A percentile compares a stretch with the other conserved stretches of the same genome.
Conservation (phyloP, 2,888 invertebrate species). For the Nemapogon koenigi region DNA sequence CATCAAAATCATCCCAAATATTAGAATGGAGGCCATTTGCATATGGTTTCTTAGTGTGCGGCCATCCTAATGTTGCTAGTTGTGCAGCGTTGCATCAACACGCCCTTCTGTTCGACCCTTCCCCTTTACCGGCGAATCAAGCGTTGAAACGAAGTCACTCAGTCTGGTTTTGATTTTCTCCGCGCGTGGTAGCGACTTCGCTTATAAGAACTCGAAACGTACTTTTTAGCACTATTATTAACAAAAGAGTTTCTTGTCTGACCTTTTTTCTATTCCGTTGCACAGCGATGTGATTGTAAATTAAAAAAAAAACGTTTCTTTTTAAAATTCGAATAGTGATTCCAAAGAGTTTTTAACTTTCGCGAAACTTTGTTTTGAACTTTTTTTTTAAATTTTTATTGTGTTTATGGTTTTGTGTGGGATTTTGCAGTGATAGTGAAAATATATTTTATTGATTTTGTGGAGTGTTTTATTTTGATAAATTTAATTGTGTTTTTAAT, state of each 20-base stretch:
- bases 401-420: slow-evolving; percentile 14
- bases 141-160: slow-evolving; percentile 46
- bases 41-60: too few species aligned
- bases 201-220: too few species aligned
- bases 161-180: slow-evolving; percentile 59
- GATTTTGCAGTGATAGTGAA: background rate
- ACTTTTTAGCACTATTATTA: too few species aligned
- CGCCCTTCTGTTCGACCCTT: slow-evolving; percentile 58
- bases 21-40: too few species aligned
- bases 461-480: slow-evolving; percentile 15
- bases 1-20: too few species aligned
- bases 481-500: slow-evolving; percentile 17
- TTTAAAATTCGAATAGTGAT: too few species aligned
- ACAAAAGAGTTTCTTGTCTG: too few species aligned
- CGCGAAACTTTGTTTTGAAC: slow-evolving; percentile 19
- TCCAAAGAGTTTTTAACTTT: slow-evolving; percentile 17
- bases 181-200: slow-evolving; percentile 47
- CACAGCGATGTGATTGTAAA: too few species aligned
- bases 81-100: slow-evolving; percentile 54
- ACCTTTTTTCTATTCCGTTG: too few species aligned
- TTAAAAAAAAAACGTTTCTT: too few species aligned
- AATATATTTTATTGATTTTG: too few species aligned
- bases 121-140: slow-evolving; percentile 58
- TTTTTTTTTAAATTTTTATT: slow-evolving; percentile 19
- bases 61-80: too few species aligned